Percentiles rank a stretch among this genome's conserved stretches.
phyloP scores from a whole-genome alignment of 2,888 invertebrate genomes.

The Rotaria socialis region DNA sequence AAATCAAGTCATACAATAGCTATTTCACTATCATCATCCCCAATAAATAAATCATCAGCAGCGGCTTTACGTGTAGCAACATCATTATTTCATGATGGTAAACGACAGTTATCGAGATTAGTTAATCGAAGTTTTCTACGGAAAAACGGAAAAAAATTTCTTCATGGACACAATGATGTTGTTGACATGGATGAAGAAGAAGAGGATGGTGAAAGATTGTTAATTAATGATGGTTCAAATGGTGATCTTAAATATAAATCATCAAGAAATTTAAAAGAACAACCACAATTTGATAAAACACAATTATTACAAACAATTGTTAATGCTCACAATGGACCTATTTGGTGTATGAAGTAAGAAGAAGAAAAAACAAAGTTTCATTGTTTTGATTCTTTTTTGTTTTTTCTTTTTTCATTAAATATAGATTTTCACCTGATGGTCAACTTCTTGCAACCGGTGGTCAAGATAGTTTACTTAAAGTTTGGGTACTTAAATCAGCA shows the following conservation, averaged over 20 bases:
- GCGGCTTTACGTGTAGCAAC: not conserved
- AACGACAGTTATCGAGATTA: not conserved
- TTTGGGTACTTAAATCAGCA: constrained; percentile 89
- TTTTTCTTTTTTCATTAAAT: not conserved
- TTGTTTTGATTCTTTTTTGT: too few species aligned
- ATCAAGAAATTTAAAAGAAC: constrained; percentile 89
- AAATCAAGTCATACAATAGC: constrained; percentile 36
- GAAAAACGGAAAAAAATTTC: not conserved
- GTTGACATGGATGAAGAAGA: not conserved
- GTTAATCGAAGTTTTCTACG: constrained; percentile 8
- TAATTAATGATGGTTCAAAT: constrained; percentile 7
- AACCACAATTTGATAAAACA: constrained; percentile 86
- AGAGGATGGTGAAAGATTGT: constrained; percentile 7
- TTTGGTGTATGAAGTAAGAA: constrained; percentile 32
- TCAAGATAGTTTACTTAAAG: constrained; percentile 83
- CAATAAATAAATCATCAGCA: not conserved
- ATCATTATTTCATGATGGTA: constrained; percentile 9
- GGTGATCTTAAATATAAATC: constrained; percentile 66
- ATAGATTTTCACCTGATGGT: constrained; percentile 45
- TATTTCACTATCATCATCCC: not conserved
- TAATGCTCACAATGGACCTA: constrained; percentile 67
- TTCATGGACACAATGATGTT: not conserved
- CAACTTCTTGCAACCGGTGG: constrained; percentile 62
- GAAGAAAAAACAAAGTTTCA: not conserved
- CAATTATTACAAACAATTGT: constrained; percentile 78